Conservation (phyloP, 2,888 invertebrate genomes). For the Himalopsyche japonica region DNA sequence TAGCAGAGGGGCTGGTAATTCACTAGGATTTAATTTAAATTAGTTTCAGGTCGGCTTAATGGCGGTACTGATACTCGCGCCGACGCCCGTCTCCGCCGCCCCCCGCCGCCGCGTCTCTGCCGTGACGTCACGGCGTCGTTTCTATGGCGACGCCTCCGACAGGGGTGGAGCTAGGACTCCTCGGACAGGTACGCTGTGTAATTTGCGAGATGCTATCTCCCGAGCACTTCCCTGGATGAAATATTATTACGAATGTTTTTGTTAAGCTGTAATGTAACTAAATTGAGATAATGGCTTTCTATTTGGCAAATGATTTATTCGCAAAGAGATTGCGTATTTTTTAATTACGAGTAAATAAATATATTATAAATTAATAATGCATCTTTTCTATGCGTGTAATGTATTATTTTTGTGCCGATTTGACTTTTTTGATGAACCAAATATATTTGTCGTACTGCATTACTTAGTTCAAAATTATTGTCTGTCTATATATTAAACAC, state of each 20-base stretch:
- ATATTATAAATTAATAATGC: too few relatives aligned
- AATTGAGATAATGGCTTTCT: not conserved
- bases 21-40: slow-evolving; percentile 78
- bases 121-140: slow-evolving; percentile 81
- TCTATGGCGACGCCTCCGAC: slow-evolving; percentile 73
- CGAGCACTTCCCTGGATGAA: not conserved
- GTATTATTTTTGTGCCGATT: too few relatives aligned
- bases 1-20: slow-evolving; percentile 58
- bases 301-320: not conserved
- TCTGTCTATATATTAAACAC: too few relatives aligned
- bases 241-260: not conserved
- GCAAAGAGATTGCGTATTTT: not conserved
- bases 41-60: slow-evolving; percentile 86
- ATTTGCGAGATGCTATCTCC: not conserved
- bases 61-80: slow-evolving; percentile 67
- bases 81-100: not conserved
- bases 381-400: too few relatives aligned
- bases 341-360: not conserved
- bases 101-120: slow-evolving; percentile 63
- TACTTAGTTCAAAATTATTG: too few relatives aligned
- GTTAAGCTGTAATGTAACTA: not conserved
- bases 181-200: not conserved
- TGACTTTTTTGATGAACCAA: too few relatives aligned
- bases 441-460: too few relatives aligned
- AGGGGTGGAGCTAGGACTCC: slow-evolving; percentile 3